A percentile compares a stretch with the other conserved stretches of the same genome.
Conservation (phyloP, 2,113 vertebrate genomes). For the Tachycineta bicolor region DNA sequence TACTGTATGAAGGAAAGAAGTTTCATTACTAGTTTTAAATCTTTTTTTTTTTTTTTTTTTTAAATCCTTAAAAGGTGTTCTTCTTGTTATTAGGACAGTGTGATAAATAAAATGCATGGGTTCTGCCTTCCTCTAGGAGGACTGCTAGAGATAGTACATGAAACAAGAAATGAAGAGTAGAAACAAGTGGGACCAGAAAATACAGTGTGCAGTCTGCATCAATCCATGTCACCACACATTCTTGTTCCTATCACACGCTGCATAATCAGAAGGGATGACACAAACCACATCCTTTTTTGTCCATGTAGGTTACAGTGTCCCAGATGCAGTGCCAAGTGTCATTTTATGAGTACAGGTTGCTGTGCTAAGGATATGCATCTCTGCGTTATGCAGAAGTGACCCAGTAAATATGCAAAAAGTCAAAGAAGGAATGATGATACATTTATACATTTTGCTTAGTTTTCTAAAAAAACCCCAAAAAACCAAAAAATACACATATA, state of each 20-base stretch:
- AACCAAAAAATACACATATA: neutral
- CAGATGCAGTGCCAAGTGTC: slow-evolving; percentile 47
- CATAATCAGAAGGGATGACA: slow-evolving; percentile 61
- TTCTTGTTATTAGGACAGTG: neutral
- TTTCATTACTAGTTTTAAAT: neutral
- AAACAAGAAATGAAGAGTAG: slow-evolving; percentile 38
- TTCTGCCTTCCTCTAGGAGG: neutral
- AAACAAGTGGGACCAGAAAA: slow-evolving; percentile 40
- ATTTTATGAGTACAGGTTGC: slow-evolving; percentile 41
- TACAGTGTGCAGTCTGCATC: slow-evolving; percentile 20
- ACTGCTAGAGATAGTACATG: neutral
- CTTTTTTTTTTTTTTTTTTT: neutral
- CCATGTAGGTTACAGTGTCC: slow-evolving; percentile 37
- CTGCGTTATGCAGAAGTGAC: slow-evolving; percentile 28
- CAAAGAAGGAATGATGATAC: neutral
- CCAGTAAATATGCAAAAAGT: slow-evolving; percentile 39
- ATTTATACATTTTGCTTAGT: neutral
- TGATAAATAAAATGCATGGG: neutral
- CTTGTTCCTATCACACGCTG: slow-evolving; percentile 40
- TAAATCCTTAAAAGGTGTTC: neutral
- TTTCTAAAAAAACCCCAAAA: neutral
- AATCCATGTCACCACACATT: slow-evolving; percentile 39
- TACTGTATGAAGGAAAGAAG: neutral
- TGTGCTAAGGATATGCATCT: neutral
- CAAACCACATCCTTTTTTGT: slow-evolving; percentile 57